Evolutionary conservation across 2,113 vertebrate species (phyloP).

Genomic region (Xiphophorus couchianus): DNA sequence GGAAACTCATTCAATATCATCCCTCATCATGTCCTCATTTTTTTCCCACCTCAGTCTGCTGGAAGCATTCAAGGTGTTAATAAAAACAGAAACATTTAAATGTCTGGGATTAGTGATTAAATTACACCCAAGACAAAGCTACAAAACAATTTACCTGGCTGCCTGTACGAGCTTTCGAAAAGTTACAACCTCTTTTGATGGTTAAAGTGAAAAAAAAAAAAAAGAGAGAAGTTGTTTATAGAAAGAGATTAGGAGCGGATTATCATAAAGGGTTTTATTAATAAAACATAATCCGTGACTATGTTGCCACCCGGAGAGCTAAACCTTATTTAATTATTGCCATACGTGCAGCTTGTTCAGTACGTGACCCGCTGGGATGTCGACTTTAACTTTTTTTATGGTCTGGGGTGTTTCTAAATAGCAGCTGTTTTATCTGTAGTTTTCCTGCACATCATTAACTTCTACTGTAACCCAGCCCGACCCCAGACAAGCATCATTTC

Average conservation of each 20-base stretch:
- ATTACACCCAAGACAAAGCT: not conserved
- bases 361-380: conserved; percentile 42
- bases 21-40: not conserved
- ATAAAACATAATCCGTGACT: conserved; percentile 29
- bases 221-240: not conserved
- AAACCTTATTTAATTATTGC: conserved; percentile 43
- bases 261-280: conserved; percentile 35
- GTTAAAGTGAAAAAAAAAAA: not conserved
- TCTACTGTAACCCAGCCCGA: conserved; percentile 41
- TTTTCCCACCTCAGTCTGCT: not conserved
- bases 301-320: conserved; percentile 29
- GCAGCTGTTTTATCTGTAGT: conserved; percentile 60
- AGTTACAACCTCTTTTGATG: not conserved
- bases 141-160: not conserved
- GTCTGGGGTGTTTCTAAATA: conserved; percentile 61
- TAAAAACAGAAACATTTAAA: not conserved
- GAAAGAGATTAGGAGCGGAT: conserved; percentile 14
- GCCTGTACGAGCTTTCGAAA: no score
- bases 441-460: conserved; percentile 67
- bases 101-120: not conserved
- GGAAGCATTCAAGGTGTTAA: not conserved
- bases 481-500: conserved; percentile 67
- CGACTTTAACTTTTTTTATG: conserved; percentile 49
- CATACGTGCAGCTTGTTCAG: conserved; percentile 49
- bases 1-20: not conserved